A percentile compares a stretch with the other conserved stretches of the same genome.
Conservation (phyloP, 37 sponge, comb jelly and placozoan species). For the Mnemiopsis leidyi region DNA sequence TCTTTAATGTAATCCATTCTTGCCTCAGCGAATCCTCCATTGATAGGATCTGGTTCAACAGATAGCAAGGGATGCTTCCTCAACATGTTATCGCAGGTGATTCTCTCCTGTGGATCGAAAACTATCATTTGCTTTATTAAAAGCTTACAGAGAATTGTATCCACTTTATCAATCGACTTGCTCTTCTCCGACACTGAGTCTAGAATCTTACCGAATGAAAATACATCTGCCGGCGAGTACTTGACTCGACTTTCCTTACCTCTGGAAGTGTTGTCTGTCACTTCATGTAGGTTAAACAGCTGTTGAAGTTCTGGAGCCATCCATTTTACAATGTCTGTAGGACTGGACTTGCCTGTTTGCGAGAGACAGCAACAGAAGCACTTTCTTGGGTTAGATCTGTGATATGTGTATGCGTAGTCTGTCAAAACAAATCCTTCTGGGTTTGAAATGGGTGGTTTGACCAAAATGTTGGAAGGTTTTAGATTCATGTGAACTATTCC, state of each 20-base stretch:
- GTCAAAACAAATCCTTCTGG: not conserved
- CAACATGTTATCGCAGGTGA: not conserved
- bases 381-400: not conserved
- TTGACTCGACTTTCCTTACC: too few species aligned
- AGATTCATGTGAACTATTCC: not conserved
- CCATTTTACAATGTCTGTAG: not conserved
- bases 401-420: not conserved
- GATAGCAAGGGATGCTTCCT: not conserved
- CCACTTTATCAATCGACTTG: not conserved
- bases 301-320: not conserved
- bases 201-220: not conserved
- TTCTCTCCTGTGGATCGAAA: not conserved
- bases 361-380: too few species aligned
- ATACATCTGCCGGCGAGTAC: not conserved
- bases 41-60: not conserved
- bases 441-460: not conserved
- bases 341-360: not conserved
- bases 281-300: too few species aligned
- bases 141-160: not conserved
- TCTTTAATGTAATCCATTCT: constrained; percentile 2
- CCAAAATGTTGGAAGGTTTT: not conserved
- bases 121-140: not conserved
- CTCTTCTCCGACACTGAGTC: not conserved
- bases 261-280: too few species aligned
- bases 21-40: not conserved